phyloP scores from a whole-genome alignment of 2,113 vertebrate genomes.

The Montifringilla adamsi region DNA sequence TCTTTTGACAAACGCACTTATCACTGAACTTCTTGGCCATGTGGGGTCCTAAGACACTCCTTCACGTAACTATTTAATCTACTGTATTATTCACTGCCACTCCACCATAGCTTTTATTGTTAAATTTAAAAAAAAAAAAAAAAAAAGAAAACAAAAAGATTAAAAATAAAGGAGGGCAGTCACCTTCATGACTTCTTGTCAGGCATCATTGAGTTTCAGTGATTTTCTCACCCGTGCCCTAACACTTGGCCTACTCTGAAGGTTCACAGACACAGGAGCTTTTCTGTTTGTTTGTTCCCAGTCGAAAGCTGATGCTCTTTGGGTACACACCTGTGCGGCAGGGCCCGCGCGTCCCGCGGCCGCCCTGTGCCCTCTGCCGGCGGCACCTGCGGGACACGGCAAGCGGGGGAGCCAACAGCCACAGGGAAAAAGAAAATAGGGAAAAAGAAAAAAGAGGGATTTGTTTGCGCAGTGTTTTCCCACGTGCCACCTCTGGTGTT shows the following conservation, averaged over 20 bases:
- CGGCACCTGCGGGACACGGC: not conserved
- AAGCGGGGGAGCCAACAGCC: rapidly evolving
- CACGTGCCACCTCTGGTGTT: rapidly evolving
- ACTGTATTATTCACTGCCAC: too few species aligned
- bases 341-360: not conserved
- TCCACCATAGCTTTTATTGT: not conserved
- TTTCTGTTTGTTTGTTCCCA: not conserved
- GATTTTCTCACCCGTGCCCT: not conserved
- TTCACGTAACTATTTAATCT: not conserved
- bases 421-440: rapidly evolving
- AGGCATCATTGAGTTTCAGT: rapidly evolving
- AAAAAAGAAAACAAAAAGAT: too few species aligned
- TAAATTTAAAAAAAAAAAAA: not conserved
- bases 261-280: rapidly evolving
- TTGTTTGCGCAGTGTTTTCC: rapidly evolving
- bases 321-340: rapidly evolving
- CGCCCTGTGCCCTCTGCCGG: conserved; percentile 19
- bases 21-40: not conserved
- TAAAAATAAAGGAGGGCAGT: not conserved
- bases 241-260: too few species aligned
- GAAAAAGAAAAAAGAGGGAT: too few species aligned
- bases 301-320: rapidly evolving
- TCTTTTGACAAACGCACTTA: not conserved
- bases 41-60: not conserved
- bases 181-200: not conserved